Base-by-base conservation (phyloP, 2,797 vertebrate genomes). In the Zalophus californianus region DNA sequence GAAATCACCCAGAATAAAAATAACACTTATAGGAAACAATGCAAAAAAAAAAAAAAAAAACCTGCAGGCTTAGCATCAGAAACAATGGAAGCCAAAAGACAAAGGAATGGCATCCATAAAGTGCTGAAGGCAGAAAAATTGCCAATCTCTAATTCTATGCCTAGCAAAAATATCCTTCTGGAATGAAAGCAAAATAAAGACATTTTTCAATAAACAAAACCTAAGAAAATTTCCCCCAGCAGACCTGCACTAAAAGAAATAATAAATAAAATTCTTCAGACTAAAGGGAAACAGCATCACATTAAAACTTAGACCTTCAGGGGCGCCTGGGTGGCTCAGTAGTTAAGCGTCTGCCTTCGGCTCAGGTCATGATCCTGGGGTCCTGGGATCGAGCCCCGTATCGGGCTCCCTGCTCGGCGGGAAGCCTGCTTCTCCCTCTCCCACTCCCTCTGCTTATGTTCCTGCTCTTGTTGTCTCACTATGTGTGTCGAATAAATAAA, bases 161-260 rank as follows among this genome's bases (percentile, higher is more conserved):
- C 6, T 27, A 78, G 29, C 5, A 83, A 77, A 77, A 83, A 41
- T 82, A 82, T 66, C 13, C 77, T 91, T 95, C 50, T 70, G 35
- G 35, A 92, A 60, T 78, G 21, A 79, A 54, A 44, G 4, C 27
- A 85, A 78, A 84, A 93, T 68, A 21, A 91, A 64, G 27, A 78
- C 48, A 35, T 62, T 58, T 93, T 93, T 78, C n/a, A 85, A 84
- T 78, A 84, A 85, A 58, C 60, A 90, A 78, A 85, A 64, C 7
- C 35, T 25, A 77, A 58, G 48, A 54, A 27, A 64, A 77, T 54
- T 86, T 77, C 32, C 23, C 35, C n/a, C 21, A 94, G 23, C 25
- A 58, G 32, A 90, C 2, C 4, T 58, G 3, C 72, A 77, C 41
- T 84, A 13, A 64, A 83, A 90, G 25, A 66, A 41, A 41, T 29